Conservation (phyloP, 2,888 invertebrate genomes). For the Eupithecia tripunctaria region DNA sequence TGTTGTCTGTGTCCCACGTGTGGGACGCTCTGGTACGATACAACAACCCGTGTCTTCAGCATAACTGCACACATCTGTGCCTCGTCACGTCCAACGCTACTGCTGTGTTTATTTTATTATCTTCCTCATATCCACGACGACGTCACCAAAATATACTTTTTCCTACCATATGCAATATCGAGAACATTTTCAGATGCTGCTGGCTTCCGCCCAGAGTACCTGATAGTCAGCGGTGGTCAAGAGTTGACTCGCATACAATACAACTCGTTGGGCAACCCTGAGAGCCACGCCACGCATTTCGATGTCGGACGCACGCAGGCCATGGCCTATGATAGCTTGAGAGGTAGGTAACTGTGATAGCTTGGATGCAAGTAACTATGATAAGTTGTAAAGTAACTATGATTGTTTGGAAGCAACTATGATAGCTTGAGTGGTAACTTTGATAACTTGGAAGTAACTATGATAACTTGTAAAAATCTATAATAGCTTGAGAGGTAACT, state of each 20-base stretch:
- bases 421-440: too few species aligned
- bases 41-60: slow-evolving; percentile 85
- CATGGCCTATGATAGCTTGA: slow-evolving; percentile 85
- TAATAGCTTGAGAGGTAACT: too few species aligned
- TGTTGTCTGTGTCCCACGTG: background rate
- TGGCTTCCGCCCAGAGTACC: slow-evolving; percentile 67
- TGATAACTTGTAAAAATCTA: too few species aligned
- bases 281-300: slow-evolving; percentile 74
- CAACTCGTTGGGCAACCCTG: slow-evolving; percentile 87
- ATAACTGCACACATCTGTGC: slow-evolving; percentile 91
- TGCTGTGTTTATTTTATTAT: slow-evolving; percentile 58
- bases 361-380: slow-evolving; percentile 81
- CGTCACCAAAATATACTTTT: background rate
- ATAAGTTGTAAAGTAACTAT: slow-evolving; percentile 72
- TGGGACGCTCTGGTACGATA: background rate
- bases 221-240: slow-evolving; percentile 85
- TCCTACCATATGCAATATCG: background rate
- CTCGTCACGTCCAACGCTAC: slow-evolving; percentile 85
- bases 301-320: slow-evolving; percentile 85
- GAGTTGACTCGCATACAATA: slow-evolving; percentile 86
- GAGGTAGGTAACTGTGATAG: slow-evolving; percentile 61
- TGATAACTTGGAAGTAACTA: slow-evolving; percentile 54
- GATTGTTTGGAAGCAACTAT: too few species aligned
- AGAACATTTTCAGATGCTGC: slow-evolving; percentile 46
- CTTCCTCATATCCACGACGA: too few species aligned